These are phyloP conservation scores for Drosophila nigromelanica DNA, from an alignment of 1,140 invertebrate genomes.

Conservation along the genomic window DNA sequence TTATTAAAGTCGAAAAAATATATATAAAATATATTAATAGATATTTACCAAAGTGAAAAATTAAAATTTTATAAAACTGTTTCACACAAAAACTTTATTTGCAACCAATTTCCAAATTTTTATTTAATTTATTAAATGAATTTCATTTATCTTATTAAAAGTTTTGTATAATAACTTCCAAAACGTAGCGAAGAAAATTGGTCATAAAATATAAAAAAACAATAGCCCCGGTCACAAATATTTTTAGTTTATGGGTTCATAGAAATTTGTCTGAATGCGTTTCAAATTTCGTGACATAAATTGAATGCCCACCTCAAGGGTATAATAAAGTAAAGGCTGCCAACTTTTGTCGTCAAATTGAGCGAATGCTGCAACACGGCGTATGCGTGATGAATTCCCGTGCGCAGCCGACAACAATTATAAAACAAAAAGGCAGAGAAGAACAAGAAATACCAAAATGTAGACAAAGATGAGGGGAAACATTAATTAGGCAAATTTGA, in stretches of 20 bases:
- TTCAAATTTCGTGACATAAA: neutral
- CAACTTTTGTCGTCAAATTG: slow-evolving; percentile 61
- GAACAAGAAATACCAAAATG: slow-evolving; percentile 10
- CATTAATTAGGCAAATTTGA: slow-evolving; percentile 60
- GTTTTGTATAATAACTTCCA: too few relatives aligned
- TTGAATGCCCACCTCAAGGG: neutral
- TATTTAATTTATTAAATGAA: too few relatives aligned
- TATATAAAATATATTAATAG: too few relatives aligned
- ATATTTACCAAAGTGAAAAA: too few relatives aligned
- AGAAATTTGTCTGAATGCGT: neutral
- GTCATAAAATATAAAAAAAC: too few relatives aligned
- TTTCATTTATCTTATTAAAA: too few relatives aligned
- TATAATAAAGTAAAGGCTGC: slow-evolving; percentile 12
- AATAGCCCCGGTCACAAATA: neutral
- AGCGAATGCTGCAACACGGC: slow-evolving; percentile 26
- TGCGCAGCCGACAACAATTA: slow-evolving; percentile 39
- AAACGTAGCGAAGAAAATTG: too few relatives aligned
- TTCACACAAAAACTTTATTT: too few relatives aligned
- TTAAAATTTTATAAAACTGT: too few relatives aligned
- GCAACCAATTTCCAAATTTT: too few relatives aligned
- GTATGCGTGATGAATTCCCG: slow-evolving; percentile 55
- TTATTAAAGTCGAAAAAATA: too few relatives aligned
- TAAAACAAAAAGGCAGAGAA: slow-evolving; percentile 4
- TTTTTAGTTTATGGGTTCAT: neutral
- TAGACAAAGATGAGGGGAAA: neutral